Evolutionary conservation across 53 echinoderm and acorn worm species (phyloP), one percentile per base, ranked within the genome.

Genomic region (Astropecten irregularis): DNA sequence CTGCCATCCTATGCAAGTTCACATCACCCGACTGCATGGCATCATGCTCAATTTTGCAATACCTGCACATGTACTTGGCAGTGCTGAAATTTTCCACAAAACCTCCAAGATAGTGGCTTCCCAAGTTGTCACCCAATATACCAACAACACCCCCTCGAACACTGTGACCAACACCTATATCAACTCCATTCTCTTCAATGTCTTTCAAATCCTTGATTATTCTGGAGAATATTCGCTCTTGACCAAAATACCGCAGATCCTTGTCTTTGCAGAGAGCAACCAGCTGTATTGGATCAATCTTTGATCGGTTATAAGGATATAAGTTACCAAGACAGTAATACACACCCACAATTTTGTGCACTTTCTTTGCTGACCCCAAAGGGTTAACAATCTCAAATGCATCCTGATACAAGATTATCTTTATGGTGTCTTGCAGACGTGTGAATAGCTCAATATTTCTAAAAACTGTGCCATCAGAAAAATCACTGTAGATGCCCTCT

Each of bases 331-430:
- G 32, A 33, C 44, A 40, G 46, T 59, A 50, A 42, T 85, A 85
- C 25, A 85, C 71, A 32, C 69, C 73, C 28, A 85, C 33, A 6
- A 85, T 26, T 19, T 70, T 71, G 57, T 85, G 85, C 69, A 72
- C 73, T 26, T 58, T 85, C 35, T 58, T 84, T 16, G 84, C 71
- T 20, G 85, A 85, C n/a, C 81, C 88, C 4, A 82, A 57, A 2
- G 71, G 88, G 51, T 87, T 87, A 1, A 58, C 81, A n/a, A 87
- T 71, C 47, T 87, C 82, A 82, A 87, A 87, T 27, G 69, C 71
- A 70, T 81, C 88, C 30, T 87, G 88, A 33, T 79, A 81, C 20
- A 87, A 69, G 36, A 81, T 60, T 1, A 87, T 27, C 29, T 42
- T 40, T 22, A 81, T 0, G 16, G 34, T 74, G 31, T 44, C 77